Base-by-base conservation (phyloP, 2,888 invertebrate species). In the Pyrrhosoma nymphula region DNA sequence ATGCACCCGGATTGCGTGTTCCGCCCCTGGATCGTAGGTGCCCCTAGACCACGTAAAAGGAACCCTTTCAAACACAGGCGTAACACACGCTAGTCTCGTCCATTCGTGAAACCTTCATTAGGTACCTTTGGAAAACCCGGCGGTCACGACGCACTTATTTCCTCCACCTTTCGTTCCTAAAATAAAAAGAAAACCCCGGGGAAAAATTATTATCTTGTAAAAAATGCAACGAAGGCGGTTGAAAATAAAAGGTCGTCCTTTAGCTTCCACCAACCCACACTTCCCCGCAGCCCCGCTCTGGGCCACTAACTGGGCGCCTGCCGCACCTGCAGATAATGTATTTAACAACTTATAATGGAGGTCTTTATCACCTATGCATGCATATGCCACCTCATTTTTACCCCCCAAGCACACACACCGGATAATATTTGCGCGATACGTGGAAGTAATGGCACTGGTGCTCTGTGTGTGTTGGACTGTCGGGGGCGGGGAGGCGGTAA, bases 351-450 rank as follows among this genome's bases (percentile, higher is more conserved):
- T 82, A 82, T 82, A 82, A 82, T 82, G 82, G 82, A 82, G 82
- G 82, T 26, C 82, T 82, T 82, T 82, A 60, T 60, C 60, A 60
- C 60, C 90, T 91, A 91, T 60, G 56, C 90, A 91, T 56, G 90
- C 56, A 91, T 56, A 30, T 60, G 60, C 60, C 60, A 60, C 90
- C 56, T 56, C 90, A 60, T 91, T 60, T 60, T 35, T 60, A 35
- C 60, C 90, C 60, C 20, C n/a, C 55, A 4, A 60, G 23, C 69
- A 8, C 69, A 12, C 26, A 26, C 69, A 26, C 69, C 82, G 82
- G 82, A 82, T 82, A 82, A 82, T 82, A 82, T 82, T 82, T 82
- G 35, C 82, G 82, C 82, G 82, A 82, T 82, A 82, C 82, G 82
- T 82, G 82, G 82, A 82, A 82, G 82, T 82, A 82, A 82, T 82